phyloP scores from a whole-genome alignment of 2,113 vertebrate species.

The Daphoenositta chrysoptera region DNA sequence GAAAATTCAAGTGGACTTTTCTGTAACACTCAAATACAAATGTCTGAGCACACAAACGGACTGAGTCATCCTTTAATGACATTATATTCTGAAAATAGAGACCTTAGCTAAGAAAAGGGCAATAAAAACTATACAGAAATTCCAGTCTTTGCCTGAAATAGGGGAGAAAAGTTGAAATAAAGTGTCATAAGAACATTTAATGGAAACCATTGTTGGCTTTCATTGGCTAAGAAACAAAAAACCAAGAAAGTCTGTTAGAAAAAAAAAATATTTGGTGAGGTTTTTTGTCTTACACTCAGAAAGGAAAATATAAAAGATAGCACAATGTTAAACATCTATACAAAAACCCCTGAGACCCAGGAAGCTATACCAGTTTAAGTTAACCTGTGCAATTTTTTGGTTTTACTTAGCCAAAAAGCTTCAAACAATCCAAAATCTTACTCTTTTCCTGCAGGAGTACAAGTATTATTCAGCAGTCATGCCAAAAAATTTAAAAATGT shows the following conservation, averaged over 20 bases:
- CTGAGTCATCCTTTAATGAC: background rate
- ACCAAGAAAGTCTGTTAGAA: background rate
- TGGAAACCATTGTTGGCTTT: background rate
- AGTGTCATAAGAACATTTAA: background rate
- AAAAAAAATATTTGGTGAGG: background rate
- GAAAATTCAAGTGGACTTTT: background rate
- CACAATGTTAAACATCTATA: background rate
- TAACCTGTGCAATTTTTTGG: background rate
- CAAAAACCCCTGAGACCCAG: rapidly evolving
- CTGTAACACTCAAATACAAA: background rate
- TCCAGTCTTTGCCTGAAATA: background rate
- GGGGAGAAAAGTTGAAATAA: background rate
- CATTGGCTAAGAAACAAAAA: background rate
- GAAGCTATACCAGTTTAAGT: background rate
- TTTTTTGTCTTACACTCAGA: background rate
- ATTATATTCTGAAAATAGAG: background rate
- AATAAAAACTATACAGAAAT: background rate
- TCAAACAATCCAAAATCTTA: background rate
- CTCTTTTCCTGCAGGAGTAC: background rate
- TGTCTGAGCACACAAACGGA: background rate
- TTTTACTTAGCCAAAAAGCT: background rate
- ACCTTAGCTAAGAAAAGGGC: background rate
- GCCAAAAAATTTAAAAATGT: background rate
- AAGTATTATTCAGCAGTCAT: background rate
- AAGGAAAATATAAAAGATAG: background rate